phyloP scores from a whole-genome alignment of 37 sponge, comb jelly and placozoan genomes.

The Diacarnus erythraeanus region DNA sequence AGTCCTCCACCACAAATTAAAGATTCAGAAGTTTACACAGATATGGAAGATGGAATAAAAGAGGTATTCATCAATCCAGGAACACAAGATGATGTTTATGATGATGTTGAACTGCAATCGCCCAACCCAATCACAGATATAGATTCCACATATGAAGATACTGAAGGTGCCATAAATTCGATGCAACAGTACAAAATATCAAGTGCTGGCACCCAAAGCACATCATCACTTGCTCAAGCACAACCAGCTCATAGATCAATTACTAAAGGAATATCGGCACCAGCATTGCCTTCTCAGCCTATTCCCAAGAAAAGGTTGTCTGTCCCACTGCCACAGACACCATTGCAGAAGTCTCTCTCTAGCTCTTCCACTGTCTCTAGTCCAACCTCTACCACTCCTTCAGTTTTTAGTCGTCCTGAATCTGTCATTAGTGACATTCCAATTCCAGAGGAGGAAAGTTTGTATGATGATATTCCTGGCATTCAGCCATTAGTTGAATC shows the following conservation, averaged over 20 bases:
- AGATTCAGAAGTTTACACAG: conserved; percentile 27
- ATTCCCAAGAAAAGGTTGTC: conserved; percentile 11
- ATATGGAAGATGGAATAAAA: conserved; percentile 7
- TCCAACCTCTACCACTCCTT: not conserved
- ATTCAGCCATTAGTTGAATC: not conserved
- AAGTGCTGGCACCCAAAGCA: not conserved
- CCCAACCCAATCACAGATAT: not conserved
- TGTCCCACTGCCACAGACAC: conserved; percentile 20
- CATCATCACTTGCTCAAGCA: not conserved
- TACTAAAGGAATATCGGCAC: not conserved
- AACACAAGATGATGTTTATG: conserved; percentile 29
- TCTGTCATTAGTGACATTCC: conserved; percentile 23
- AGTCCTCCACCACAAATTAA: conserved; percentile 5
- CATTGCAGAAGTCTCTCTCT: conserved; percentile 21
- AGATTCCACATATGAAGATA: not conserved
- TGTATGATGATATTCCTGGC: conserved; percentile 45
- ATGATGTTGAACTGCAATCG: conserved; percentile 17
- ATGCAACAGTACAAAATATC: not conserved
- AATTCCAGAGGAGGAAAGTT: conserved; percentile 26
- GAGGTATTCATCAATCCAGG: conserved; percentile 35
- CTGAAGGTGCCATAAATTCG: not conserved
- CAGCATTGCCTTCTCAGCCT: conserved; percentile 18
- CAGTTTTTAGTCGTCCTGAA: not conserved
- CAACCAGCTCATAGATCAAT: not conserved
- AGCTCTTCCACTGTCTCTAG: not conserved